phyloP scores from a whole-genome alignment of 2,888 invertebrate genomes.

The Pyrgus malvae region DNA sequence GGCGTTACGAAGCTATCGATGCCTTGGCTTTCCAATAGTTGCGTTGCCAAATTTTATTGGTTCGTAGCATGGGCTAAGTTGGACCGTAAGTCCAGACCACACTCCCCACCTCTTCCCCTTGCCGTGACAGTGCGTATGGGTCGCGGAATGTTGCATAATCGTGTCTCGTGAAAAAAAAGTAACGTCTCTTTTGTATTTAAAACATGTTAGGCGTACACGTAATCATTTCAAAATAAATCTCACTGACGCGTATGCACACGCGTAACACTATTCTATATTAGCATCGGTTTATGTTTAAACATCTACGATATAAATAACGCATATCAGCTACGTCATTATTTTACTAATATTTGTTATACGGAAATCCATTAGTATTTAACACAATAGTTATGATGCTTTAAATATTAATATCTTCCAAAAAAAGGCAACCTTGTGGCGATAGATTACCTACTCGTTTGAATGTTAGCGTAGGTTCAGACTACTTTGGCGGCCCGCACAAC shows the following conservation, averaged over 20 bases:
- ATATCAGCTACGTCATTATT: neutral
- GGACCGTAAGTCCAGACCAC: constrained; percentile 21
- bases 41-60: constrained; percentile 64
- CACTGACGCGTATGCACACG: constrained; percentile 37
- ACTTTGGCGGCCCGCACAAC: constrained; percentile 2
- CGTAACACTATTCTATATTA: constrained; percentile 7
- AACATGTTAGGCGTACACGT: constrained; percentile 57
- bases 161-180: constrained; percentile 54
- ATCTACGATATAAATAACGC: constrained; percentile 1
- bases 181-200: constrained; percentile 66
- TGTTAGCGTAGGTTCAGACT: constrained; percentile 12
- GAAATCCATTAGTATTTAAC: neutral
- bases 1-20: constrained; percentile 55
- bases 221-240: constrained; percentile 56
- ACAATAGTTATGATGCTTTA: neutral
- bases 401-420: constrained; percentile 2
- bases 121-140: constrained; percentile 43
- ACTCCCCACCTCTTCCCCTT: constrained; percentile 40
- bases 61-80: constrained; percentile 29
- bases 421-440: neutral
- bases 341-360: neutral
- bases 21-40: constrained; percentile 66
- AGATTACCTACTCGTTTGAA: constrained; percentile 5
- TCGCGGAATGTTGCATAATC: constrained; percentile 57
- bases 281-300: constrained; percentile 6